Percentiles rank a stretch among this genome's conserved stretches.
These are phyloP conservation scores for Mustela lutreola DNA, from an alignment of 2,113 vertebrate genomes.

Conservation along the genomic window DNA sequence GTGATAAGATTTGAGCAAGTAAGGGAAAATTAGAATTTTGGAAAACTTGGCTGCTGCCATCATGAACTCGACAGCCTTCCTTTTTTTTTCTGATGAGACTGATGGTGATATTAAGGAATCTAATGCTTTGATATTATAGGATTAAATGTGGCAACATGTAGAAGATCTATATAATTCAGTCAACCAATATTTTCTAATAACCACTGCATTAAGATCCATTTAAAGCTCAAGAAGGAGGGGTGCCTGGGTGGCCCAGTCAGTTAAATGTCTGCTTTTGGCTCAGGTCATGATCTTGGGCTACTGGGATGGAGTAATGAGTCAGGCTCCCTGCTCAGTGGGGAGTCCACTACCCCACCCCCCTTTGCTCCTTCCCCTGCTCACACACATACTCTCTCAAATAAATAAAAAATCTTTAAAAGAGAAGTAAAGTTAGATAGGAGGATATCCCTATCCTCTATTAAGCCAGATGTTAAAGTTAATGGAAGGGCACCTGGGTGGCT, in stretches of 20 bases:
- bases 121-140: constrained; percentile 28
- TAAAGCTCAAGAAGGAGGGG: constrained; percentile 37
- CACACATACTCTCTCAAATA: not conserved
- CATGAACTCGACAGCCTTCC: constrained; percentile 35
- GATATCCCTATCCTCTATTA: too few relatives aligned
- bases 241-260: not conserved
- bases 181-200: constrained; percentile 61
- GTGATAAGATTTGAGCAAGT: constrained; percentile 59
- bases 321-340: not conserved
- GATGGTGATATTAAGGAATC: constrained; percentile 49
- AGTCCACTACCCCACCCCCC: not conserved
- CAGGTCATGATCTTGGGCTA: not conserved
- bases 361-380: not conserved
- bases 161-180: constrained; percentile 29
- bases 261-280: not conserved
- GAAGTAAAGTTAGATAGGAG: not conserved
- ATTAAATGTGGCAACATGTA: constrained; percentile 41
- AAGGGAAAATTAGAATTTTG: constrained; percentile 64
- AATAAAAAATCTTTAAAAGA: not conserved
- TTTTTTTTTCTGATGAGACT: constrained; percentile 60
- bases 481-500: not conserved
- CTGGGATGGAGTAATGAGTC: not conserved
- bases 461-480: not conserved
- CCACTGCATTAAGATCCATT: not conserved
- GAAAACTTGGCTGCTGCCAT: constrained; percentile 10